Base-by-base conservation (phyloP, 2,113 vertebrate genomes). In the Tachysurus vachellii region DNA sequence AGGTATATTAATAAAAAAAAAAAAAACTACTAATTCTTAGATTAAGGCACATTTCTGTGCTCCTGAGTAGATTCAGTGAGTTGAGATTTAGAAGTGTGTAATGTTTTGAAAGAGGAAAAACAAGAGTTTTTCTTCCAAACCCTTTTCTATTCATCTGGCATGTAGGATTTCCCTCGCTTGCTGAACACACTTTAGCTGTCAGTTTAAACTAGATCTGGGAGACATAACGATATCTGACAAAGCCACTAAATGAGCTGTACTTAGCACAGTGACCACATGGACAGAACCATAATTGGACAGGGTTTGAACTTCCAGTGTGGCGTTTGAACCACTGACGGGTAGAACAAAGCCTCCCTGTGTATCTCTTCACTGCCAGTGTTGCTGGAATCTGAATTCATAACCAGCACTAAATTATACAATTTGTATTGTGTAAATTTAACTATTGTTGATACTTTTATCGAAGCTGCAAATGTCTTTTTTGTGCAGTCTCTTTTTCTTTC, bases 131-230 rank as follows among this genome's bases (percentile, higher is more conserved):
- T 21, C 28, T 26, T 84, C 64, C 61, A 50, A 57, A 62, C 61
- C 44, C 28, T 31, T 71, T 75, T 31, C 31, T 61, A 26, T 77
- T 70, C 9, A 44, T 82, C 36, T n/a, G 44, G 71, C 68, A 61
- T 9, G 36, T 64, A n/a, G 64, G 70, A 57, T 28, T 82, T 82
- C 70, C 53, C 50, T 54, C 13, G 31, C 79, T 36, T 54, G 79
- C 31, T n/a, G n/a, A 85, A 64, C 83, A 66, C 82, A 80, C 82
- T 81, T 75, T 73, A 61, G 62, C 85, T 87, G 83, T 89, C 86
- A 87, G 68, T 62, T 57, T 42, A 80, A n/a, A 77, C 73, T 80
- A 77, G 77, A 73, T 36, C 61, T 21, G n/a, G 64, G 83, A 81
- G 70, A 89, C 50, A 31, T 75, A 82, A 81, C 77, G 70, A 70